Base-by-base conservation (phyloP, 1,140 invertebrate species). In the Euschistus heros region DNA sequence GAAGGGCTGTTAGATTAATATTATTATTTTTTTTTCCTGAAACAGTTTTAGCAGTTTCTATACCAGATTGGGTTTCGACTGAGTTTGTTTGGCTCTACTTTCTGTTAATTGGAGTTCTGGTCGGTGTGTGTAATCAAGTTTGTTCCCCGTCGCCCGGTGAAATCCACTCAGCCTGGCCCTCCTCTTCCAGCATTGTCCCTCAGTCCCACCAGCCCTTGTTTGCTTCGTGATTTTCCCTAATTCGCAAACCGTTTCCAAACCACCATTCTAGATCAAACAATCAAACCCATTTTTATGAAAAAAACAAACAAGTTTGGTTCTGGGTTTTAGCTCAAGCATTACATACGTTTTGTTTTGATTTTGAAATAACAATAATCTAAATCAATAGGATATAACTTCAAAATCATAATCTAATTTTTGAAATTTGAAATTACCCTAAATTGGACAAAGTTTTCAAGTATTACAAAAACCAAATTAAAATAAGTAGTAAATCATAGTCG, bases 161-260 rank as follows among this genome's bases (percentile, higher is more conserved):
- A 57, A 57, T 57, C 54, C 54, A 57, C 24, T 57, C 54, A 57
- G 54, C 2, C 6, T 22, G 20, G 18, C 54, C 54, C 24, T 57
- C 24, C 54, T 24, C 14, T 18, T 22, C 24, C 54, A 24, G 4
- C 18, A 26, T 17, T 57, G 54, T 57, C 54, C 54, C 54, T 24
- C 24, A n/a, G n/a, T n/a, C 24, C 10, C 18, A 14, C 54, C 54
- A 18, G 10, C 24, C 54, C 54, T 24, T 57, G 54, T 57, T 57
- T 57, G 54, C 54, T 57, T 22, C 54, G 54, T 57, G 54, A 57
- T 57, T 57, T 57, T 57, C 54, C 54, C 54, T 57, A 57, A 57
- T 57, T 57, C 54, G 54, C 54, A 57, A 57, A 57, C 54, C 54
- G 54, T 57, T 57, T 57, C 54, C 54, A 57, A 57, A 57, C 54